Evolutionary conservation across 1,140 invertebrate species (phyloP).

Genomic region (Cepaea nemoralis): DNA sequence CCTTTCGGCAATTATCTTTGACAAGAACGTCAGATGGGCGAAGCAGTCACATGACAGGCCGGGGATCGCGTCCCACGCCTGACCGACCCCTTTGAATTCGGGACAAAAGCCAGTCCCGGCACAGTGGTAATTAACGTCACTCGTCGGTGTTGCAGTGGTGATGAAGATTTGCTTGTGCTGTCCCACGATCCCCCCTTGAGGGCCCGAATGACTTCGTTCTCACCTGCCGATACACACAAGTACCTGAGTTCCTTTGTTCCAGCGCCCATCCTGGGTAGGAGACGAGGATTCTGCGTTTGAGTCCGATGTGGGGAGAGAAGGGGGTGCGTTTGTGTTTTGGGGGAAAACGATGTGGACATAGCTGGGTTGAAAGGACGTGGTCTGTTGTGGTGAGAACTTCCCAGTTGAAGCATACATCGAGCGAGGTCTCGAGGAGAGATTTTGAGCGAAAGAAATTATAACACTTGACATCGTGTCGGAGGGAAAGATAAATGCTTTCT

Average conservation of each 20-base stretch:
- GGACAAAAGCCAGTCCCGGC: conserved; percentile 16
- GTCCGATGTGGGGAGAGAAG: background rate
- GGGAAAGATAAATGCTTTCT: background rate
- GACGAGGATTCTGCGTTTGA: background rate
- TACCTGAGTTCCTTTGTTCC: conserved; percentile 2
- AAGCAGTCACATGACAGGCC: background rate
- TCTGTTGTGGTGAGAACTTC: background rate
- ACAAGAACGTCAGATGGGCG: background rate
- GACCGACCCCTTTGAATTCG: background rate
- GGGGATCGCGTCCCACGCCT: conserved; percentile 15
- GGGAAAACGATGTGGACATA: background rate
- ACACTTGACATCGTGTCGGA: background rate
- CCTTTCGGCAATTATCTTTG: background rate
- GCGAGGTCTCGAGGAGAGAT: background rate
- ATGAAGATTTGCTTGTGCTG: conserved; percentile 15
- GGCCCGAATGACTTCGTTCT: background rate
- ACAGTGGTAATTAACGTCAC: conserved; percentile 28
- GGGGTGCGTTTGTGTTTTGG: background rate
- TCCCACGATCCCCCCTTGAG: too few relatives aligned
- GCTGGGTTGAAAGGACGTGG: background rate
- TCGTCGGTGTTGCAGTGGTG: conserved; percentile 3
- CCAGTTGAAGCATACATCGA: background rate
- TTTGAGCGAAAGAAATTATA: background rate
- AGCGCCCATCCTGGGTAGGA: background rate
- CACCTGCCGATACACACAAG: background rate